Evolutionary conservation across 2,797 vertebrate species (phyloP).

Genomic region (Lepilemur septentrionalis): DNA sequence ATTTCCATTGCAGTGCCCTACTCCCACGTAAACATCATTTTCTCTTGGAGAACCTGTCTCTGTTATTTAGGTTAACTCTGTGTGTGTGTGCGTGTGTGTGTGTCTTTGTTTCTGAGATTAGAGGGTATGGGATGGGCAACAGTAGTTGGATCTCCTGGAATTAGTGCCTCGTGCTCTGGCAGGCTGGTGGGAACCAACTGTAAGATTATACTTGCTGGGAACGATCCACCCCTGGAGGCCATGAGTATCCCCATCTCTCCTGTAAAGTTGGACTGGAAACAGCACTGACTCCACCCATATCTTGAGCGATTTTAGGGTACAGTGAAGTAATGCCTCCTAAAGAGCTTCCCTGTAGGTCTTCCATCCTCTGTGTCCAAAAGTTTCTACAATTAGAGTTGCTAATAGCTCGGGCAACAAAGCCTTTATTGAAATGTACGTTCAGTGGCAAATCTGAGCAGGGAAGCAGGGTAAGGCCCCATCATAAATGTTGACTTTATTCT

Average conservation of each 20-base stretch:
- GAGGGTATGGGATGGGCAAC: not conserved
- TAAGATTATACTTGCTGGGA: not conserved
- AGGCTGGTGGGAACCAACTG: not conserved
- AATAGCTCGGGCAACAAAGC: not conserved
- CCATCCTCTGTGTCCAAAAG: not conserved
- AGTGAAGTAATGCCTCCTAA: not conserved
- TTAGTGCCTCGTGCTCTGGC: not conserved
- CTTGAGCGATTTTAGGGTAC: not conserved
- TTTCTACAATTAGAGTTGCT: not conserved
- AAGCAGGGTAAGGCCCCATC: not conserved
- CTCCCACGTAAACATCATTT: not conserved
- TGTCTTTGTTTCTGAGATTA: not conserved
- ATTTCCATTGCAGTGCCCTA: not conserved
- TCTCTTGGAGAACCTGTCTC: not conserved
- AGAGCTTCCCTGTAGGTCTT: not conserved
- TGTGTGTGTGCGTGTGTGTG: not conserved
- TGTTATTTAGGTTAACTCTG: not conserved
- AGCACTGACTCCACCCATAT: not conserved
- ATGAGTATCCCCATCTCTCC: not conserved
- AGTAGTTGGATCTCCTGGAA: not conserved
- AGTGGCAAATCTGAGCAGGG: not conserved
- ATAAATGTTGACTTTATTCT: not conserved
- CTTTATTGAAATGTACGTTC: not conserved
- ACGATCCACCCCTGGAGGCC: not conserved
- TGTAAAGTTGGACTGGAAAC: not conserved